Base-by-base conservation (phyloP, 2,113 vertebrate species). In the Rhinopithecus roxellana region DNA sequence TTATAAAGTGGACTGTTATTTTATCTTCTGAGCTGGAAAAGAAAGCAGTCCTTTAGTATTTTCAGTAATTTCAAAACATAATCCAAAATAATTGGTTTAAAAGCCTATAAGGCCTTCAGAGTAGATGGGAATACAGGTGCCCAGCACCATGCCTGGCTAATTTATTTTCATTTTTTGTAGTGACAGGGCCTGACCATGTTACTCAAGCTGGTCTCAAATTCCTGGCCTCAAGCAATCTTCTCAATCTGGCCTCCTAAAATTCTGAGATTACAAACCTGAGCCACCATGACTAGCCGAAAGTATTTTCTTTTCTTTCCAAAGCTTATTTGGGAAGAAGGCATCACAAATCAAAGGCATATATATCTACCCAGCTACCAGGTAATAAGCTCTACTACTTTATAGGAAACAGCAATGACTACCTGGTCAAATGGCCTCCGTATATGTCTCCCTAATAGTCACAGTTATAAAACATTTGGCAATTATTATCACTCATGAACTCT, bases 1-100 rank as follows among this genome's bases (percentile, higher is more conserved):
- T 99, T 98, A 99, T 96, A 97, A 99, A 99, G 96, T 99, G 98
- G 75, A 99, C 98, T 6, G 99, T 99, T 98, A 99, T 98, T 98
- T 99, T 99, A 95, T 99, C 99, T 98, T 99, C 99, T 75, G 99
- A 99, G 98, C 99, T 99, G 98, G 79, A 98, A 98, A 97, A 98
- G 90, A 93, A 97, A 98, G 48, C 40, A 96, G 25, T 43, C 5
- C 30, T 83, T 94, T 48, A 94, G 52, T 77, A 92, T 74, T 94
- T 93, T 90, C 20, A 92, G 20, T 75, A 48, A 96, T 72, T 83
- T 96, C 69, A 40, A 93, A 87, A 86, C 14, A 88, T 40, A 95
- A 22, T 55, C 93, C 80, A 32, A 89, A 96, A 89, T 35, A 79
- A 7, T 14, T 3, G 5, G 64, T 88, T 92, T 93, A 82, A 70